Evolutionary conservation across 2,113 vertebrate genomes (phyloP).

Genomic region (Dinomys branickii): DNA sequence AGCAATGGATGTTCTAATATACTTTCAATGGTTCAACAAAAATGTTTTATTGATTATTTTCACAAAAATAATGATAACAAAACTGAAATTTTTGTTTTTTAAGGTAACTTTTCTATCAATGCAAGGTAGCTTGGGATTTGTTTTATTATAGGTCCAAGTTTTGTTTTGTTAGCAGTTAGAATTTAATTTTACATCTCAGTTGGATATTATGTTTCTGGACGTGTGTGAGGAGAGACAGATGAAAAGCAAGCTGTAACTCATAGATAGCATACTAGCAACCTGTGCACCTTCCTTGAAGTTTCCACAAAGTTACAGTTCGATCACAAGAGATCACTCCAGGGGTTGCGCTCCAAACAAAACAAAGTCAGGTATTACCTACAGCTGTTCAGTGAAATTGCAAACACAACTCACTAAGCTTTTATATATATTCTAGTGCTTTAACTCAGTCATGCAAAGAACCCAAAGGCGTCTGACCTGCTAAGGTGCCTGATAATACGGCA

Average conservation of each 20-base stretch:
- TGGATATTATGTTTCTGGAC: neutral
- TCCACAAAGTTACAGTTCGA: neutral
- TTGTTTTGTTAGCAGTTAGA: neutral
- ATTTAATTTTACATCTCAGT: neutral
- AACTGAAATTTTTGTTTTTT: neutral
- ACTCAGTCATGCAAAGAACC: slow-evolving; percentile 62
- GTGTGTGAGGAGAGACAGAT: neutral
- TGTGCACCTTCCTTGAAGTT: neutral
- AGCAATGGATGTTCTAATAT: too few species aligned
- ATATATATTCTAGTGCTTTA: slow-evolving; percentile 50
- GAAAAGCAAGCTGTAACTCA: neutral
- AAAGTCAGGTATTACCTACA: slow-evolving; percentile 41
- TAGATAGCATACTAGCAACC: neutral
- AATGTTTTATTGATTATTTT: slow-evolving; percentile 43
- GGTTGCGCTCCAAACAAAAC: neutral
- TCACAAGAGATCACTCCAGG: slow-evolving; percentile 16
- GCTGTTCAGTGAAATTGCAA: slow-evolving; percentile 58
- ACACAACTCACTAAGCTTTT: slow-evolving; percentile 48
- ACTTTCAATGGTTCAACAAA: neutral
- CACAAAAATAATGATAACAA: neutral
- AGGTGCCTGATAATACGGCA: slow-evolving; percentile 60
- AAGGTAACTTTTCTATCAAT: neutral
- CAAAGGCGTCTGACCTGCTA: slow-evolving; percentile 46
- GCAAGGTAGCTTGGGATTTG: neutral
- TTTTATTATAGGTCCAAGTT: neutral